Percentiles rank a stretch among this genome's conserved stretches.
Conservation (phyloP, 2,113 vertebrate genomes). For the Hystrix brachyura region DNA sequence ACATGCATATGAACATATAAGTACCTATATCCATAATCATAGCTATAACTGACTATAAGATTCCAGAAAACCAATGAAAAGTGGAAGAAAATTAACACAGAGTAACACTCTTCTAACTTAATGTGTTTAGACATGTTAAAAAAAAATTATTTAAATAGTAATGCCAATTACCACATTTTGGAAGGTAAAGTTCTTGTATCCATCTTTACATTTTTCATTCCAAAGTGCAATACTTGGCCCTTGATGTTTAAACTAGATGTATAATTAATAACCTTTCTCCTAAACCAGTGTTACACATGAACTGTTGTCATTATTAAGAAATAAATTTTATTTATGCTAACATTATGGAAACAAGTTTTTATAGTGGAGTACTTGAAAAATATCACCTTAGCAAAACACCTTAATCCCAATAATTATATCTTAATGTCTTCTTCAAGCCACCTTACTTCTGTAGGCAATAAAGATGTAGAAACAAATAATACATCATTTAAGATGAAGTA, state of each 20-base stretch:
- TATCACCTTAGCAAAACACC: neutral
- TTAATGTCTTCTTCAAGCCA: neutral
- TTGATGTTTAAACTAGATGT: neutral
- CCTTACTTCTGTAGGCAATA: neutral
- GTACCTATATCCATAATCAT: neutral
- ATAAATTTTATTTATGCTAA: slow-evolving; percentile 1
- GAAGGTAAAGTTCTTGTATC: neutral
- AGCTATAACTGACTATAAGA: neutral
- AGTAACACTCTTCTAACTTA: neutral
- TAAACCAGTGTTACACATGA: neutral
- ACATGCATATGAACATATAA: neutral
- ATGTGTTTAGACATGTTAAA: neutral
- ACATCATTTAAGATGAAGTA: neutral
- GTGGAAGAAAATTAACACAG: neutral
- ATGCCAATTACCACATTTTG: neutral
- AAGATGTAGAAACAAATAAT: neutral
- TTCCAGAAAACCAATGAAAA: neutral
- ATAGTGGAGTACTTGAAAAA: neutral
- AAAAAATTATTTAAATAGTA: neutral
- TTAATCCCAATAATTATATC: neutral
- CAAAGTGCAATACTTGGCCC: neutral
- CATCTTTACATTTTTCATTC: neutral
- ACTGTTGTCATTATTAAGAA: neutral
- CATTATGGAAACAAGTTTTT: neutral
- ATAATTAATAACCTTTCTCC: neutral